Conservation (phyloP, 2,888 invertebrate genomes). For the Exephanes ischioxanthus region DNA sequence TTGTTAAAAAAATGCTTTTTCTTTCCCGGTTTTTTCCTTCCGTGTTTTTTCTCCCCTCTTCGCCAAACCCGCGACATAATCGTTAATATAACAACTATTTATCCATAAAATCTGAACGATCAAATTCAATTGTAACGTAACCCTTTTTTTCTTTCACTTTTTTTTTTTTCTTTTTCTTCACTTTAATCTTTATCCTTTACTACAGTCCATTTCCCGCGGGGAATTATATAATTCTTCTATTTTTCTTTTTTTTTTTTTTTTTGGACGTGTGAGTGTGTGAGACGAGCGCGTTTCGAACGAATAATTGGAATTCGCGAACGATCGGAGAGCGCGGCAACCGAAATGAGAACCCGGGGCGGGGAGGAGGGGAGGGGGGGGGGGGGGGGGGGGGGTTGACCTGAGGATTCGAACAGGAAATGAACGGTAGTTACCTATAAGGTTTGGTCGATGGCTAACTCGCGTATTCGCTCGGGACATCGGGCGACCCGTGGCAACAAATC, state of each 20-base stretch:
- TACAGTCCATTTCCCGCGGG: conserved; percentile 80
- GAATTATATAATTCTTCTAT: conserved; percentile 37
- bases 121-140: conserved; percentile 85
- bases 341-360: conserved; percentile 43
- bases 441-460: conserved; percentile 78
- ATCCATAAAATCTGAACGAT: conserved; percentile 85
- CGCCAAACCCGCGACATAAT: conserved; percentile 79
- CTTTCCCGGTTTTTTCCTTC: neutral
- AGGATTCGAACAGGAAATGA: conserved; percentile 77
- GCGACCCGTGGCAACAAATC: conserved; percentile 11
- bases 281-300: conserved; percentile 44
- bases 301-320: conserved; percentile 3
- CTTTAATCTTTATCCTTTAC: conserved; percentile 57
- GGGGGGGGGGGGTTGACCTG: neutral
- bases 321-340: conserved; percentile 36
- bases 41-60: conserved; percentile 60
- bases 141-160: conserved; percentile 64
- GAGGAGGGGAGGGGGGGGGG: no score
- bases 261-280: conserved; percentile 42
- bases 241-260: neutral
- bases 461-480: conserved; percentile 64
- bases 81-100: conserved; percentile 80
- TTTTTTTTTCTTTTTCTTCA: conserved; percentile 22
- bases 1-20: neutral
- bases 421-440: conserved; percentile 78